Evolutionary conservation across 1,140 invertebrate genomes (phyloP).

Genomic region (Papilio glaucus): DNA sequence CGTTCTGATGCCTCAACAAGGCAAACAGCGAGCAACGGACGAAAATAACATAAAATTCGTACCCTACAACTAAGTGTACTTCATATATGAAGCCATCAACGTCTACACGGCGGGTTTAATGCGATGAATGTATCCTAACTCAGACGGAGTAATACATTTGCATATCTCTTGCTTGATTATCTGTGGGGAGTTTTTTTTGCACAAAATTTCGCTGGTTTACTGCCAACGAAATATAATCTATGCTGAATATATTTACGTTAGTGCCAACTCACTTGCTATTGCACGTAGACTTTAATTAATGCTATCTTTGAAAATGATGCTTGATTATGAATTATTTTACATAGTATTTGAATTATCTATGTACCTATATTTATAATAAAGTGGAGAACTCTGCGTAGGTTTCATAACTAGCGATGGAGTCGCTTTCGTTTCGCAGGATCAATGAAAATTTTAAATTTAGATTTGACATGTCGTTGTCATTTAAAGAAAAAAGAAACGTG

Average conservation of each 20-base stretch:
- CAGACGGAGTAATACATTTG: conserved; percentile 43
- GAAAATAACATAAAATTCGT: not conserved
- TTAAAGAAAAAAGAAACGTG: too few species aligned
- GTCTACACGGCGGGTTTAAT: conserved; percentile 9
- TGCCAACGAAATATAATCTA: conserved; percentile 53
- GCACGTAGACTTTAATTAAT: not conserved
- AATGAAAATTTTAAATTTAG: too few species aligned
- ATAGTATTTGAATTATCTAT: too few species aligned
- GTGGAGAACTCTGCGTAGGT: too few species aligned
- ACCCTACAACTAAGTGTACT: not conserved
- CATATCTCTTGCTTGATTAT: conserved; percentile 56
- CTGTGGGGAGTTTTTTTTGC: conserved; percentile 44
- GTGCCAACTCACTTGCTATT: not conserved
- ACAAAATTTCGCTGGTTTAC: conserved; percentile 55
- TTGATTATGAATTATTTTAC: too few species aligned
- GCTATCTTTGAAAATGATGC: too few species aligned
- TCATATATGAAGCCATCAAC: conserved; percentile 29
- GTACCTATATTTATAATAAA: too few species aligned
- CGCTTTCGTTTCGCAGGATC: too few species aligned
- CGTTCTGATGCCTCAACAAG: not conserved
- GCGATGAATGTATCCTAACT: conserved; percentile 21
- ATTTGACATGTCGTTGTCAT: too few species aligned
- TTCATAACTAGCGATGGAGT: too few species aligned
- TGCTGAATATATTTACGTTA: conserved; percentile 46
- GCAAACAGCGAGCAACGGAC: not conserved